Evolutionary conservation across 2,797 vertebrate genomes (phyloP), one percentile per base, ranked within the genome.

Genomic region (Columba guinea): DNA sequence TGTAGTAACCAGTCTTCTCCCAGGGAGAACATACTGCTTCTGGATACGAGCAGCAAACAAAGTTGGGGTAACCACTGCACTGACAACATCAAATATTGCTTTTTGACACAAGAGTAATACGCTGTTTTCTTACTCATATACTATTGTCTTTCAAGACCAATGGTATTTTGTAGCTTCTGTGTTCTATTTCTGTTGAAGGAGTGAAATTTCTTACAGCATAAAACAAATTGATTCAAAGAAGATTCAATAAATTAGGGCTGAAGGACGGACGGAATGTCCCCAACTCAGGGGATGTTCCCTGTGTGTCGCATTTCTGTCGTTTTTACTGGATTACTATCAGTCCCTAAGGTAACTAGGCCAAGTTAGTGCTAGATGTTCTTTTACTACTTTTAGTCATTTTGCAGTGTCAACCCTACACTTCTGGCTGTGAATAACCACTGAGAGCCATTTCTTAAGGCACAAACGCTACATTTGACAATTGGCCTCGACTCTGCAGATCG

Each of bases 31-130:
- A 0, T 97, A 98, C 35, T 93, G 94, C 96, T 98, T 98, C 96
- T 98, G 97, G 97, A 95, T 98, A n/a, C 97, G 97, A 84, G 97
- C 98, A 44, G 96, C 95, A 81, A 98, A 98, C 48, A 97, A 80
- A 96, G 97, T 97, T 4, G 97, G 98, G 97, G 97, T 98, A 96
- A 95, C 60, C 28, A 13, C 67, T 44, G n/a, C 52, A 2, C 69
- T 68, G 11, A 13, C 0, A 5, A 13, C 52, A 22, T 7, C 17
- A 7, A 19, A 2, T 13, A 8, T 41, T 13, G 9, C 37, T 20
- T 37, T 9, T 19, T 28, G 28, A 18, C 49, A 6, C 23, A 4
- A 18, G 52, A n/a, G 30, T 46, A 46, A 46, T 46, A 46, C 10
- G 20, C 18, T 44, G 44, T 46, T 46, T 46, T 46, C 44, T 46